A percentile compares a stretch with the other conserved stretches of the same genome.
Evolutionary conservation across 2,888 invertebrate species (phyloP).

Genomic region (Myathropa florea): DNA sequence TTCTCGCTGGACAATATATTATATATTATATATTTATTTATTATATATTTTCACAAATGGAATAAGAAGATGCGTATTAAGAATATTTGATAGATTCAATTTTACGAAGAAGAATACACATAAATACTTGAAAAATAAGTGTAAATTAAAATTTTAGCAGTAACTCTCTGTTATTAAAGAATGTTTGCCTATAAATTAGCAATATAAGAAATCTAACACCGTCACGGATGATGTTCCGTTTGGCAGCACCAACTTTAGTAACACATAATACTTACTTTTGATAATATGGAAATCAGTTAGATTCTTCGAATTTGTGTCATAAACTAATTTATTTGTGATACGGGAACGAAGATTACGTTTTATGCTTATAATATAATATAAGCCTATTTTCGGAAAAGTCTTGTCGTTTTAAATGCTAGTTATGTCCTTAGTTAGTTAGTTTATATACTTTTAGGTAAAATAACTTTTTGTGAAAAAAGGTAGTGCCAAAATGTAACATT

Average conservation of each 20-base stretch:
- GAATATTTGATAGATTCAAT: too few relatives aligned
- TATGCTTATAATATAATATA: too few relatives aligned
- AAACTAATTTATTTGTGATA: too few relatives aligned
- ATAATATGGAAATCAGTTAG: background rate
- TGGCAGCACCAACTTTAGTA: background rate
- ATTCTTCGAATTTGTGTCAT: background rate
- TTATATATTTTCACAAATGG: background rate
- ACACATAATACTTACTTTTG: background rate
- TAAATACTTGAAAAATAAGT: background rate
- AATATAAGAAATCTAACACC: background rate
- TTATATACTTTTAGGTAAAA: too few relatives aligned
- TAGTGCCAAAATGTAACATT: too few relatives aligned
- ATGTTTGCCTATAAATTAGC: background rate
- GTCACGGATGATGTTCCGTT: background rate
- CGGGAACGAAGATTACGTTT: too few relatives aligned
- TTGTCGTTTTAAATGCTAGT: too few relatives aligned
- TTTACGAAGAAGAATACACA: background rate
- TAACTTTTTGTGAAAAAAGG: too few relatives aligned
- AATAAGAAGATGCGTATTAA: background rate
- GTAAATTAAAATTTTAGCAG: background rate
- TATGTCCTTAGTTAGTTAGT: too few relatives aligned
- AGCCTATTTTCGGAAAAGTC: too few relatives aligned
- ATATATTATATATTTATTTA: too few relatives aligned
- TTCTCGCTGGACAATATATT: too few relatives aligned
- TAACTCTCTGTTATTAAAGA: background rate